These are phyloP conservation scores for Haliaeetus leucogaster DNA, from an alignment of 2,113 vertebrate genomes.

Conservation along the genomic window DNA sequence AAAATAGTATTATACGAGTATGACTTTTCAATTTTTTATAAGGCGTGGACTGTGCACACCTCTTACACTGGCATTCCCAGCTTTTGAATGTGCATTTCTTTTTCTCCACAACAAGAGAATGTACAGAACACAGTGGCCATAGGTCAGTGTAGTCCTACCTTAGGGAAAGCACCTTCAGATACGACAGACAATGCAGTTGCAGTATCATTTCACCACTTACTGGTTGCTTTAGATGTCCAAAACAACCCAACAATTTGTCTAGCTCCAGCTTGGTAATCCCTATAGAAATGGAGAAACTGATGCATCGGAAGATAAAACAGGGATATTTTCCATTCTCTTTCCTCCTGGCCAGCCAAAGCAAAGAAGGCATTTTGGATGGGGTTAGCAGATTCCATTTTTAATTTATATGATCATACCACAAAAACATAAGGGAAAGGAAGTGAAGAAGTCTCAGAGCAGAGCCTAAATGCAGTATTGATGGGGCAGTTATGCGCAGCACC, in stretches of 20 bases:
- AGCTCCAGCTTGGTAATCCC: background rate
- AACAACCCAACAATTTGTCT: background rate
- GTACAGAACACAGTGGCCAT: background rate
- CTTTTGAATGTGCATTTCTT: background rate
- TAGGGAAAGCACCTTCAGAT: background rate
- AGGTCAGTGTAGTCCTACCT: background rate
- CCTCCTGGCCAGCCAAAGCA: background rate
- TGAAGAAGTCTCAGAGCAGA: background rate
- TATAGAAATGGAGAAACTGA: background rate
- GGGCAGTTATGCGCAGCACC: background rate
- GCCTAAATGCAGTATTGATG: background rate
- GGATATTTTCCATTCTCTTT: background rate
- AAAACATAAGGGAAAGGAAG: background rate
- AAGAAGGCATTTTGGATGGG: background rate
- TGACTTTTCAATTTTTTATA: background rate
- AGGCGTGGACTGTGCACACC: background rate
- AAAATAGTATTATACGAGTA: background rate
- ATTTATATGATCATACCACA: background rate
- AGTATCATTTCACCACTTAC: background rate
- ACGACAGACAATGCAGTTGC: background rate
- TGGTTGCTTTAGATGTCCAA: slow-evolving; percentile 11
- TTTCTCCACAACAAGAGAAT: background rate
- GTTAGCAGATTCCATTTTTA: background rate
- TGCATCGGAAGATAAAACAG: background rate
- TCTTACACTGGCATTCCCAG: background rate